phyloP scores from a whole-genome alignment of 2,113 vertebrate species.

The Coptodon rendalli region DNA sequence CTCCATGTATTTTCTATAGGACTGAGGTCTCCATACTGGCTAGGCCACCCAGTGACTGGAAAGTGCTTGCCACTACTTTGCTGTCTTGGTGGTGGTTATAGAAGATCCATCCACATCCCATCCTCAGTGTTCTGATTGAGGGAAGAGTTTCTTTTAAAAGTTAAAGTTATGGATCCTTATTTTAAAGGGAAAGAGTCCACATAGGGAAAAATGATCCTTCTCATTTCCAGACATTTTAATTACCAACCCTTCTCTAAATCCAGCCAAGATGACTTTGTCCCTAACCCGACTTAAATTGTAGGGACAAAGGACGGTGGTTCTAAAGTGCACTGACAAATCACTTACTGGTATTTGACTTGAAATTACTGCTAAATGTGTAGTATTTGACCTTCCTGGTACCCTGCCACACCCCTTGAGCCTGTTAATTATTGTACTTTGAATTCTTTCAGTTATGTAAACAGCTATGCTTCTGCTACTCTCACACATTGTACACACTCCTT shows the following conservation, averaged over 20 bases:
- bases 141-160: not conserved
- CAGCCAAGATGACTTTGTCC: not conserved
- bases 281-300: not conserved
- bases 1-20: not conserved
- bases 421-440: not conserved
- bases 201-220: not conserved
- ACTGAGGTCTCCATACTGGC: not conserved
- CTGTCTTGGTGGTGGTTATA: not conserved
- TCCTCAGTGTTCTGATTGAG: too few species aligned
- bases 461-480: not conserved
- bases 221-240: not conserved
- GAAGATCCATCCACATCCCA: too few species aligned
- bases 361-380: not conserved
- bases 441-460: not conserved
- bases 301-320: not conserved
- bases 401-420: not conserved
- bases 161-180: not conserved
- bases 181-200: not conserved
- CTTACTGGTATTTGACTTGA: not conserved
- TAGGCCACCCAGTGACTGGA: not conserved
- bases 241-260: not conserved
- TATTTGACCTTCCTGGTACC: not conserved
- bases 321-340: not conserved
- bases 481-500: not conserved
- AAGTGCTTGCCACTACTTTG: not conserved